Evolutionary conservation across 2,888 invertebrate species (phyloP), one percentile per base, ranked within the genome.

Genomic region (Eilema griseolum): DNA sequence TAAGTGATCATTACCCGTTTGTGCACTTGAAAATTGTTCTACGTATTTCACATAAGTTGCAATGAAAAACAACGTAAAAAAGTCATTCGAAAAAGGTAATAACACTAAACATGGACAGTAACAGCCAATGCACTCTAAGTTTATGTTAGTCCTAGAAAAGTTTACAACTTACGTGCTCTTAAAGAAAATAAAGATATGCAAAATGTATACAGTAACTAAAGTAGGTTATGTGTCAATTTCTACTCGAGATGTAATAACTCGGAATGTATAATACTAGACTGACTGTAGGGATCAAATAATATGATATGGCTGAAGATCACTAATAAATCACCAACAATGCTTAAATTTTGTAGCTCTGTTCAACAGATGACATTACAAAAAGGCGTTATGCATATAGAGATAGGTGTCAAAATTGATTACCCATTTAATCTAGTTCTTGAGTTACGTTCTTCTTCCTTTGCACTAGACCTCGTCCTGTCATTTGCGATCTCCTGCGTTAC

Each of bases 191-290:
- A 61, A 65, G 52, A 62, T 70, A 71, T 70, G 67, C 69, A 68
- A 60, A 69, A 72, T 66, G 37, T 41, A 56, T 57, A 61, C 14
- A 61, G n/a, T 31, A 20, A 60, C 66, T 46, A 52, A 65, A 65
- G 64, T 52, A 23, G 52, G 23, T 63, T 74, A 69, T 65, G 63
- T 71, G 56, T 67, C 67, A 70, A 80, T 77, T 71, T 80, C 28
- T 65, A 66, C 37, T 65, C 70, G 69, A 64, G 16, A 77, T 46
- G 46, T 20, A 46, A 46, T 7, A 46, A 20, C 7, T 20, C 20
- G 0, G 0, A 16, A 12, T 41, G 16, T 41, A 20, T 7, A 20
- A 0, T 20, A 20, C 41, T 41, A 41, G 41, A 41, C 41, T 20
- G 8, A 8, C 5, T 46, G 20, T 7, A n/a, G 2, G n/a, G 2